A percentile compares a stretch with the other conserved stretches of the same genome.
Conservation (phyloP, 2,888 invertebrate genomes). For the Cinara cedri region DNA sequence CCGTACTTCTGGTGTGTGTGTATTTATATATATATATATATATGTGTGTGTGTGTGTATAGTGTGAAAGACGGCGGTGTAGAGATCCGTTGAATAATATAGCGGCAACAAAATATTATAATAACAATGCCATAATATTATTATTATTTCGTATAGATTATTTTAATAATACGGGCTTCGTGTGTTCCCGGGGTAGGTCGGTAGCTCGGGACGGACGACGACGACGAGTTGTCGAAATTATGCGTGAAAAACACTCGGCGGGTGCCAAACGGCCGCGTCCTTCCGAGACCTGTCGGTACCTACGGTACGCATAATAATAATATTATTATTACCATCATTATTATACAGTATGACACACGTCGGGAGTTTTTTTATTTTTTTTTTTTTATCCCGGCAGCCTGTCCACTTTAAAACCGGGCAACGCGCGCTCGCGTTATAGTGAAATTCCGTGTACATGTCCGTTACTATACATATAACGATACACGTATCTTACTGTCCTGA, state of each 20-base stretch:
- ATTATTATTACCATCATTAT: no score
- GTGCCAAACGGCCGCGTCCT: not conserved
- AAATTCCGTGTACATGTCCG: constrained; percentile 8
- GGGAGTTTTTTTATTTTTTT: constrained; percentile 9
- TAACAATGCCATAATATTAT: no score
- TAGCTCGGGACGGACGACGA: not conserved
- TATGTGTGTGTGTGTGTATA: no score
- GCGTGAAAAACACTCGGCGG: not conserved
- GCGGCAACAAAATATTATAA: no score
- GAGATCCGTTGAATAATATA: no score
- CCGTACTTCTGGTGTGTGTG: no score
- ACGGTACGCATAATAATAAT: no score
- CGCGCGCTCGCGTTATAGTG: not conserved
- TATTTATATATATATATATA: no score
- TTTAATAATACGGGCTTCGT: not conserved
- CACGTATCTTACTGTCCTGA: no score
- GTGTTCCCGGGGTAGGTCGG: not conserved
- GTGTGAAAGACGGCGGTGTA: no score
- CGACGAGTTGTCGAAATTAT: constrained; percentile 29
- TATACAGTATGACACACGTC: not conserved
- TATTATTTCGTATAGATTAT: not conserved
- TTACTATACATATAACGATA: no score
- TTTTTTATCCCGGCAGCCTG: rapidly evolving
- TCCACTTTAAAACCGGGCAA: not conserved
- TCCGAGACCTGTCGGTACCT: constrained; percentile 2